These are phyloP conservation scores for Bungarus multicinctus DNA, from an alignment of 2,113 vertebrate genomes.

Conservation along the genomic window DNA sequence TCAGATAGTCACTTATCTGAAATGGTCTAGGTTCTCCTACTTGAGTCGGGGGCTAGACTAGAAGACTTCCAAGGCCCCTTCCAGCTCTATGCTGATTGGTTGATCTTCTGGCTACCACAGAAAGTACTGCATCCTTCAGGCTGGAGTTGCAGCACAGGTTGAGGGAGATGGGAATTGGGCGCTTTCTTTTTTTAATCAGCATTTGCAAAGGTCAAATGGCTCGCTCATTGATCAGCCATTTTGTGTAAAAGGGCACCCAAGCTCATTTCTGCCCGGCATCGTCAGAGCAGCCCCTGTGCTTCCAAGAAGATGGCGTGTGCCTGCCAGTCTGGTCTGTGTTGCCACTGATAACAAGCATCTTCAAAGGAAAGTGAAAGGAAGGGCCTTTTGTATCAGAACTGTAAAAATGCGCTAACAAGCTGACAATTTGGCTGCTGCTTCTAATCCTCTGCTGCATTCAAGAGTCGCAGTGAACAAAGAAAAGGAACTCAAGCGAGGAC, in stretches of 20 bases:
- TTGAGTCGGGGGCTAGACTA: not conserved
- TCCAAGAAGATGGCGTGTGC: not conserved
- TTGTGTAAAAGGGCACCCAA: not conserved
- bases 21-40: not conserved
- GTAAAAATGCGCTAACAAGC: constrained; percentile 31
- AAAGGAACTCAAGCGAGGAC: not conserved
- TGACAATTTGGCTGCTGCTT: constrained; percentile 34
- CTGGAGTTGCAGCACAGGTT: not conserved
- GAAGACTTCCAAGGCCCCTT: too few species aligned
- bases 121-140: not conserved
- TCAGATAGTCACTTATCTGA: not conserved
- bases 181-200: not conserved
- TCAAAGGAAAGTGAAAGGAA: constrained; percentile 6
- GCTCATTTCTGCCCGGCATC: constrained; percentile 16
- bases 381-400: not conserved
- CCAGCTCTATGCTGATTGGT: not conserved
- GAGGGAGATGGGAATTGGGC: not conserved
- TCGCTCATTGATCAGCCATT: not conserved
- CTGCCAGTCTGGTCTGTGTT: constrained; percentile 9
- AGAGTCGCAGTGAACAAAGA: not conserved
- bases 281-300: not conserved
- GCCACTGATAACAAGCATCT: constrained; percentile 40
- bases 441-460: constrained; percentile 22
- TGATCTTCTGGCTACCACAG: not conserved
- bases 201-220: not conserved